Conservation (phyloP, 2,797 vertebrate genomes). For the Danio tinwini region DNA sequence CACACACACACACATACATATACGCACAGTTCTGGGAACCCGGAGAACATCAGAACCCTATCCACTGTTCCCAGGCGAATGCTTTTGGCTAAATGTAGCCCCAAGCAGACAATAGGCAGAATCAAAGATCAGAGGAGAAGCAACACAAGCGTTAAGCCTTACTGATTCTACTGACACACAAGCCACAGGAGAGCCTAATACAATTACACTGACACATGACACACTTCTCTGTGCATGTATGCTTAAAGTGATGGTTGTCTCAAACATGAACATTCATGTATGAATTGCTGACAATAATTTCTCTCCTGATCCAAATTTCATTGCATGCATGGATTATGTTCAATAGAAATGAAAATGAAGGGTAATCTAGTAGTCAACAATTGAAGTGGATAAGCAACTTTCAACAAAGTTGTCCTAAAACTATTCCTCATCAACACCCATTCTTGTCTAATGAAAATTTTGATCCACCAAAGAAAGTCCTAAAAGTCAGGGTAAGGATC, state of each 20-base stretch:
- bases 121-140: conserved; percentile 41
- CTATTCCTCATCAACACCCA: too few species aligned
- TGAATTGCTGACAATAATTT: background rate
- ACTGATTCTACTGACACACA: conserved; percentile 34
- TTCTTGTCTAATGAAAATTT: too few species aligned
- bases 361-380: too few species aligned
- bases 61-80: conserved; percentile 38
- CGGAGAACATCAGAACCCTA: conserved; percentile 40
- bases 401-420: too few species aligned
- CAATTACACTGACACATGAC: conserved; percentile 46
- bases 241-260: background rate
- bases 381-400: too few species aligned
- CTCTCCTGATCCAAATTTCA: background rate
- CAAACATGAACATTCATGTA: too few species aligned
- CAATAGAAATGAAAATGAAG: background rate
- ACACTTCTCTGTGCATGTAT: background rate
- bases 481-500: too few species aligned
- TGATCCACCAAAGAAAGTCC: too few species aligned
- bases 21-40: conserved; percentile 47
- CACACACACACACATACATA: conserved; percentile 17
- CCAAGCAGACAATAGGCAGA: conserved; percentile 52
- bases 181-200: conserved; percentile 35
- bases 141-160: conserved; percentile 9
- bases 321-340: conserved; percentile 6
- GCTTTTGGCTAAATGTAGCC: conserved; percentile 41